These are phyloP conservation scores for Artemia sp. DNA, from an alignment of 2,888 invertebrate genomes.

Conservation along the genomic window DNA sequence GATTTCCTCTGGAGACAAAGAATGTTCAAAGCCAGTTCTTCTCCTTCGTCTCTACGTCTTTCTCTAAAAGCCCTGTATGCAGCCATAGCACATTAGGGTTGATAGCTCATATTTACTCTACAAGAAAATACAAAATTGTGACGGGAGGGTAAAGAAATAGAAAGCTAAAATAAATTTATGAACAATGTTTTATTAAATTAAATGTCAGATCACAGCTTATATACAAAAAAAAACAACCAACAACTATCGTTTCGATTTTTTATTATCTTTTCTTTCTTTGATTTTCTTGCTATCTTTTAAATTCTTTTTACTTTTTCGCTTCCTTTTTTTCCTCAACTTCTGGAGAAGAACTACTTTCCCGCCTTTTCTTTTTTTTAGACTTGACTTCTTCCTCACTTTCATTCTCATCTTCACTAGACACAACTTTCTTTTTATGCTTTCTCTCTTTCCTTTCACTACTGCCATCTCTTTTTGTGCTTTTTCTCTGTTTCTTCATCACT, in stretches of 20 bases:
- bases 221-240: too few species aligned
- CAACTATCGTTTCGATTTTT: neutral
- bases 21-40: too few species aligned
- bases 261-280: slow-evolving; percentile 12
- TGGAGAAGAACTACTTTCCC: neutral
- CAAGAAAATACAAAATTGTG: too few species aligned
- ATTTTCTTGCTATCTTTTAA: slow-evolving; percentile 14
- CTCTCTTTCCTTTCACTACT: slow-evolving; percentile 32
- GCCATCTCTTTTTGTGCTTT: slow-evolving; percentile 27
- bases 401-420: neutral
- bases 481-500: slow-evolving; percentile 4
- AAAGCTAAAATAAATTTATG: too few species aligned
- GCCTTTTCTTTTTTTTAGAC: slow-evolving; percentile 9
- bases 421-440: slow-evolving; percentile 26
- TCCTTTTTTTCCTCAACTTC: slow-evolving; percentile 1
- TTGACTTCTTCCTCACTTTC: neutral
- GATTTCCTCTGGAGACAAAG: too few species aligned
- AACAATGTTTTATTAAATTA: too few species aligned
- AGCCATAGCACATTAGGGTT: too few species aligned
- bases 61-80: too few species aligned
- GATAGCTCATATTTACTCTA: too few species aligned
- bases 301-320: slow-evolving; percentile 1
- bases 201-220: too few species aligned
- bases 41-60: too few species aligned
- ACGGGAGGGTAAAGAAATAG: too few species aligned